Evolutionary conservation across 2,113 vertebrate species (phyloP), one percentile per base, ranked within the genome.

Genomic region (Nothobranchius furzeri): DNA sequence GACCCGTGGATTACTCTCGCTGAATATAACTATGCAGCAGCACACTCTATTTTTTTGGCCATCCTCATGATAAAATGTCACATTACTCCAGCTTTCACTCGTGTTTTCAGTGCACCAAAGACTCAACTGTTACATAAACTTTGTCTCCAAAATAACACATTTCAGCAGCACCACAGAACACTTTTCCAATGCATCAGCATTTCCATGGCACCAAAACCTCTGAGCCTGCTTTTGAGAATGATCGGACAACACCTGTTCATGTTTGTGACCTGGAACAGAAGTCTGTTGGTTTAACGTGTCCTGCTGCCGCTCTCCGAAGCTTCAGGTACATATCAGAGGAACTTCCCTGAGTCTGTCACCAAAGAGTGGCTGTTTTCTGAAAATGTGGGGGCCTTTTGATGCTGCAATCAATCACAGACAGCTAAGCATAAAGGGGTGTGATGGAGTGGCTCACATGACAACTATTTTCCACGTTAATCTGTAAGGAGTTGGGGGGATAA

Each of bases 181-280:
- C 70, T 80, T 87, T 87, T 87, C 82, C 82, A 89, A 61, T 82
- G 81, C 74, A 79, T 86, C 84, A 86, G 73, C 82, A 65, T 88
- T 88, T 88, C 87, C 83, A 84, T 62, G 70, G 47, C 54, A 63
- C 52, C 6, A 49, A n/a, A 55, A 75, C 55, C 64, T 48, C 46
- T 48, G 75, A 70, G 66, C 47, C 70, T 80, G 73, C 64, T 85
- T 75, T 82, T 70, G 80, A 52, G 67, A 74, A 69, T 42, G 63
- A 64, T 78, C 47, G 25, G 58, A 70, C 68, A 84, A 70, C 88
- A 89, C 88, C 86, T 88, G 88, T 70, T 86, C 70, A 1, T 46
- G 64, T 69, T 71, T 79, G 66, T 81, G 68, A 83, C 75, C 76
- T 78, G 76, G 67, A 85, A 78, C 20, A 64, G 52, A 40, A 78